phyloP scores from a whole-genome alignment of 1,140 invertebrate genomes.

The Cataglyphis hispanica region DNA sequence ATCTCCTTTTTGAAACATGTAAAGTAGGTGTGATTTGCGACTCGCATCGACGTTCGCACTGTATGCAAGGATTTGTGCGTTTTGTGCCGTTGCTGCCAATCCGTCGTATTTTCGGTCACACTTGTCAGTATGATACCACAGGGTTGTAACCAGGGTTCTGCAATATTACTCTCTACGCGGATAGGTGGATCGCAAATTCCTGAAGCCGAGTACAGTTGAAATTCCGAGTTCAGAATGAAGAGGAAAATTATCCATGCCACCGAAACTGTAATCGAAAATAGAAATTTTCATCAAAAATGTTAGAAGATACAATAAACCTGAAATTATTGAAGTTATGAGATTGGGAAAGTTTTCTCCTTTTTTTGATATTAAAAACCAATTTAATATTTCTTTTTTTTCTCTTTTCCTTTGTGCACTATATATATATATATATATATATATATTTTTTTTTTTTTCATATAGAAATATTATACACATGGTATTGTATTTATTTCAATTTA shows the following conservation, averaged over 20 bases:
- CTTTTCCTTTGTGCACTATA: too few species aligned
- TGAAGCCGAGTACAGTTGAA: conserved; percentile 73
- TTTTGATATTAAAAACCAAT: not conserved
- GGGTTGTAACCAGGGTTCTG: conserved; percentile 83
- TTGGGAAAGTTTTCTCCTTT: not conserved
- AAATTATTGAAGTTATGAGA: too few species aligned
- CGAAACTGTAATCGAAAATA: conserved; percentile 81
- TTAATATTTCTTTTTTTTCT: too few species aligned
- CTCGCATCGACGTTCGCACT: conserved; percentile 81
- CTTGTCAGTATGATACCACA: conserved; percentile 79
- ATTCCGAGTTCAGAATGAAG: conserved; percentile 80
- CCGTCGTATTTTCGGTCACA: too few species aligned
- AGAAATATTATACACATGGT: not conserved
- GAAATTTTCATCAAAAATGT: conserved; percentile 43
- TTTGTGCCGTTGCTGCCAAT: conserved; percentile 78
- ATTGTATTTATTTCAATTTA: not conserved
- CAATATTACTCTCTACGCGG: conserved; percentile 64
- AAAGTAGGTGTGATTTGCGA: conserved; percentile 83
- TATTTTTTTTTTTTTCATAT: too few species aligned
- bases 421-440: too few species aligned
- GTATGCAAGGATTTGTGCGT: conserved; percentile 80
- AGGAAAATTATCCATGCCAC: conserved; percentile 82
- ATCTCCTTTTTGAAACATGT: conserved; percentile 80
- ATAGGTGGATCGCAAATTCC: conserved; percentile 69
- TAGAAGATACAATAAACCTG: too few species aligned